Base-by-base conservation (phyloP, 1,140 invertebrate genomes). In the Lutraria rhynchaena region DNA sequence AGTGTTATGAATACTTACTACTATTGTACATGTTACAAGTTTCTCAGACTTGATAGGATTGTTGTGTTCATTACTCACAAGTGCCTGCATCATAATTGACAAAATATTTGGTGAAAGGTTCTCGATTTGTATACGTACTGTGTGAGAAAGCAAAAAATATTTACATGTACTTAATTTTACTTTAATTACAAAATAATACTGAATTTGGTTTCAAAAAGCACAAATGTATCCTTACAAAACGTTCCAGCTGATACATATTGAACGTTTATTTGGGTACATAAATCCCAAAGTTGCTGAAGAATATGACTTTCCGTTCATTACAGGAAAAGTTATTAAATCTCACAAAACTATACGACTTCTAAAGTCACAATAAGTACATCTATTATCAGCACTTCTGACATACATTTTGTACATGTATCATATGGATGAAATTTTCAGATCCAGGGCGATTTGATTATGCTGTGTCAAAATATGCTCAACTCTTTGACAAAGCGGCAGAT, bases 401-500 rank as follows among this genome's bases (percentile, higher is more conserved):
- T 77, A 63, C 27, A 17, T 63, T 63, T 19, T 63, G 27, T 27
- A 11, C 15, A 63, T 31, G 33, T 35, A 17, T 63, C 17, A 13
- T 63, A 63, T 15, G 22, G 33, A 63, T 11, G 33, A 11, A 29
- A 17, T 13, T 73, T 37, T 75, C 15, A 51, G 49, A 11, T 55
- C 44, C 27, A 7, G 61, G 46, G 3, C 5, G 41, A 24, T 77
- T 55, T 55, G 46, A 41, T 19, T 3, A 41, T 13, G 61, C 60
- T 27, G 60, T 46, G 2, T 33, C n/a, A 11, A 49, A 53, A 58
- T 81, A 81, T 51, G 15, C 69, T 17, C 17, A 37, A 22, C 11
- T 70, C 19, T 71, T 60, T 27, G 77, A 51, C 19, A 49, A 44
- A 31, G 22, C 77, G 5, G 55, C 77, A 1, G 7, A 1, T 27